A percentile compares a stretch with the other conserved stretches of the same genome.
Conservation (phyloP, 92 coral and sea anemone genomes). For the Paragorgia papillata region DNA sequence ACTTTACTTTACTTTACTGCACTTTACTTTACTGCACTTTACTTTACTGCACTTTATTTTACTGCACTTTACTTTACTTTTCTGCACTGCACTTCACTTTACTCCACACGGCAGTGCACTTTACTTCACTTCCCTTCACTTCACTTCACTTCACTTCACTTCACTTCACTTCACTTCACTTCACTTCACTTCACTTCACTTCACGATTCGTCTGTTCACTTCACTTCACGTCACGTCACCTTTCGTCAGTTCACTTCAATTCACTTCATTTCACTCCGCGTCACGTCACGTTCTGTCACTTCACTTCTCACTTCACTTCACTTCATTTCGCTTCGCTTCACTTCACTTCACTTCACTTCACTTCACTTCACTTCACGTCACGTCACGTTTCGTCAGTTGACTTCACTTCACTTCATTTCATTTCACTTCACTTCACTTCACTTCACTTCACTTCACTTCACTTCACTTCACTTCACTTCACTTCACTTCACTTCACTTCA, state of each 20-base stretch:
- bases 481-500: background rate
- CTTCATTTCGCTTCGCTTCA: no score
- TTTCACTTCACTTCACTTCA: background rate
- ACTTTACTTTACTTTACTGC: no score
- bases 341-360: no score
- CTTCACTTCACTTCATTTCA: background rate
- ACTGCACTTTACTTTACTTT: background rate
- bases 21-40: no score
- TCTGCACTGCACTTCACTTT: background rate
- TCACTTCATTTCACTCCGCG: no score
- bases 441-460: background rate
- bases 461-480: background rate
- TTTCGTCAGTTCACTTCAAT: no score
- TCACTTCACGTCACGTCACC: background rate
- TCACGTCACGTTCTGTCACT: no score
- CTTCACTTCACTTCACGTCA: no score
- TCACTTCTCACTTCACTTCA: no score
- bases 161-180: conserved; percentile 6
- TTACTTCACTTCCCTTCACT: conserved; percentile 4
- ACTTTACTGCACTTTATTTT: background rate
- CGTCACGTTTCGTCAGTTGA: no score
- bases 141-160: conserved; percentile 9
- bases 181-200: conserved; percentile 1
- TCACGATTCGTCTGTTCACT: background rate
- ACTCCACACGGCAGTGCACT: background rate